phyloP scores from a whole-genome alignment of 1,140 invertebrate genomes.

The Rhizoglyphus robini region DNA sequence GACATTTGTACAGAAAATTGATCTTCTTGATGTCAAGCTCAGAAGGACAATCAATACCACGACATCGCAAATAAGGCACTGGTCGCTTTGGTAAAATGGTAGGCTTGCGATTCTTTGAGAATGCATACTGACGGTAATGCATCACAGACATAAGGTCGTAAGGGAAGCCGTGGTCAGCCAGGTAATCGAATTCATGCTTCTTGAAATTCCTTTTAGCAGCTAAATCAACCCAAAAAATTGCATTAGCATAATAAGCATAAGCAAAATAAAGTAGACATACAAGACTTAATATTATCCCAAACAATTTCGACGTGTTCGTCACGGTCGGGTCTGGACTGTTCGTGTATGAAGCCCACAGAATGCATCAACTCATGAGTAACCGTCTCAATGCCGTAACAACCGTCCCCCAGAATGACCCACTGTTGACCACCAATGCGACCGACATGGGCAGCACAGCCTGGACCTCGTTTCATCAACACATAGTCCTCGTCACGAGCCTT shows the following conservation, averaged over 20 bases:
- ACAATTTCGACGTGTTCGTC: constrained; percentile 32
- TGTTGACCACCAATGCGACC: constrained; percentile 22
- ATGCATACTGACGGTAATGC: constrained; percentile 25
- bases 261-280: constrained; percentile 5
- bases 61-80: constrained; percentile 30
- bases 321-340: constrained; percentile 35
- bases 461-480: constrained; percentile 1
- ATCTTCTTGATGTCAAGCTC: constrained; percentile 37
- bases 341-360: constrained; percentile 35
- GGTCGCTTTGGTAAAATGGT: constrained; percentile 3
- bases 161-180: constrained; percentile 24
- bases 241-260: background rate
- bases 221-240: constrained; percentile 14
- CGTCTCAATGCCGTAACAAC: constrained; percentile 26
- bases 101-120: constrained; percentile 23
- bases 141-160: constrained; percentile 24
- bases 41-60: constrained; percentile 35
- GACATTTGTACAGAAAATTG: constrained; percentile 37
- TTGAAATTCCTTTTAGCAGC: constrained; percentile 27
- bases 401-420: constrained; percentile 23
- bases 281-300: constrained; percentile 28
- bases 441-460: constrained; percentile 23
- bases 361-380: constrained; percentile 32
- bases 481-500: constrained; percentile 10
- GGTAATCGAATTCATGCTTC: constrained; percentile 23